phyloP scores from a whole-genome alignment of 1,140 invertebrate genomes.

The Eurosta solidaginis region DNA sequence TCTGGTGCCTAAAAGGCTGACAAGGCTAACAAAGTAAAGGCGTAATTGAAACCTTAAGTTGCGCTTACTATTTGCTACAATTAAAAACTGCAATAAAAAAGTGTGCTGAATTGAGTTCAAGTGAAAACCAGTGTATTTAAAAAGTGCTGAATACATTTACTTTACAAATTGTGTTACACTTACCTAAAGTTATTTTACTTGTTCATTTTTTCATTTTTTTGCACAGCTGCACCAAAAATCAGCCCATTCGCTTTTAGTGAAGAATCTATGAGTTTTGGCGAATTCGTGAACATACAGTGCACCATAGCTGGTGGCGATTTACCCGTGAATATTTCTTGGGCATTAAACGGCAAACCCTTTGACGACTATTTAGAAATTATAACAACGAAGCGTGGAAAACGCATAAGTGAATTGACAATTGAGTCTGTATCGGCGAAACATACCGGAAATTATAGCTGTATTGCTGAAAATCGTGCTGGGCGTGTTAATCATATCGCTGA shows the following conservation, averaged over 20 bases:
- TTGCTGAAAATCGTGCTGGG: slow-evolving; percentile 72
- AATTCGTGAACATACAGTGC: slow-evolving; percentile 72
- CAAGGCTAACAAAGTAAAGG: no score
- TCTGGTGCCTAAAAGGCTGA: no score
- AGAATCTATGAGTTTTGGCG: slow-evolving; percentile 72
- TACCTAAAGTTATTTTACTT: no score
- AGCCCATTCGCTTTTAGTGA: slow-evolving; percentile 68
- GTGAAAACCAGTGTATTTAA: no score
- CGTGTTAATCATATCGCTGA: slow-evolving; percentile 64
- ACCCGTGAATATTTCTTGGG: slow-evolving; percentile 69
- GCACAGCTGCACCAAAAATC: slow-evolving; percentile 64
- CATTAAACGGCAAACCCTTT: slow-evolving; percentile 63
- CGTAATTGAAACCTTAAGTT: no score
- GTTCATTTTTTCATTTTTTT: no score
- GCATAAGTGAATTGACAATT: slow-evolving; percentile 76
- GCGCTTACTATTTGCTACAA: no score
- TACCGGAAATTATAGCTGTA: slow-evolving; percentile 80
- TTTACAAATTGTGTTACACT: no score
- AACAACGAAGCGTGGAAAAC: slow-evolving; percentile 68
- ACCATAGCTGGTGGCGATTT: slow-evolving; percentile 71
- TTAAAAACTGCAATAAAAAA: no score
- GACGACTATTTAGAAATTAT: slow-evolving; percentile 62
- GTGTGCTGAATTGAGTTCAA: no score
- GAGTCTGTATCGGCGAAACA: slow-evolving; percentile 74
- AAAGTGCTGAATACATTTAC: no score